Percentiles rank a stretch among this genome's conserved stretches.
phyloP scores from a whole-genome alignment of 1,140 invertebrate species.

The Pectinophora gossypiella region DNA sequence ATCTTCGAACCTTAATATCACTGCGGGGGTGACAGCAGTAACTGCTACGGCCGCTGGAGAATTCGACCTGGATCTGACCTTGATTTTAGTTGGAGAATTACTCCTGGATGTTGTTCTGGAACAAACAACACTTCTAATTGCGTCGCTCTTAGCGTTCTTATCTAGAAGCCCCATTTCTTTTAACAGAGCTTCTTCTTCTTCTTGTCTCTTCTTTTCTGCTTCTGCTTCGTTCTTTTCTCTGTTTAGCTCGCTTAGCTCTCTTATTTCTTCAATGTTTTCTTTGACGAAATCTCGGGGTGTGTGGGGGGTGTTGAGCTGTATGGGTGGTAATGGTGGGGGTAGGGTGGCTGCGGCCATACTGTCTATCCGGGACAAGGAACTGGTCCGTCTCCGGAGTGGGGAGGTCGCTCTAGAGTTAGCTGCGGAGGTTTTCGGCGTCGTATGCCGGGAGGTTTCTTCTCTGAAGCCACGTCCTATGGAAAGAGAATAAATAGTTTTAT shows the following conservation, averaged over 20 bases:
- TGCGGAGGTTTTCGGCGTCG: conserved; percentile 64
- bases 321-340: conserved; percentile 42
- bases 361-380: conserved; percentile 52
- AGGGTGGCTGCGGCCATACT: conserved; percentile 57
- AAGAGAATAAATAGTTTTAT: conserved; percentile 8
- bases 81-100: conserved; percentile 58
- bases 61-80: conserved; percentile 60
- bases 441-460: conserved; percentile 67
- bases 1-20: conserved; percentile 54
- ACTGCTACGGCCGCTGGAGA: conserved; percentile 64
- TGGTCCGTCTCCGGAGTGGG: conserved; percentile 46
- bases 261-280: conserved; percentile 71
- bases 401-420: conserved; percentile 60
- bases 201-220: conserved; percentile 57
- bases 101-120: conserved; percentile 53
- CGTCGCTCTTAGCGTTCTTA: conserved; percentile 33
- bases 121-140: conserved; percentile 31
- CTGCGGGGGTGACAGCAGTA: conserved; percentile 26
- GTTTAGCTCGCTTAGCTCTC: conserved; percentile 69
- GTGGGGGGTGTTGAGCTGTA: conserved; percentile 39
- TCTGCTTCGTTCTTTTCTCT: conserved; percentile 70
- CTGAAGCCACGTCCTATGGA: conserved; percentile 59
- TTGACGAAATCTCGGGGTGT: conserved; percentile 67
- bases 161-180: conserved; percentile 67
- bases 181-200: conserved; percentile 67